Base-by-base conservation (phyloP, 64 coral and sea anemone genomes). In the Stichodactyla mertensii region DNA sequence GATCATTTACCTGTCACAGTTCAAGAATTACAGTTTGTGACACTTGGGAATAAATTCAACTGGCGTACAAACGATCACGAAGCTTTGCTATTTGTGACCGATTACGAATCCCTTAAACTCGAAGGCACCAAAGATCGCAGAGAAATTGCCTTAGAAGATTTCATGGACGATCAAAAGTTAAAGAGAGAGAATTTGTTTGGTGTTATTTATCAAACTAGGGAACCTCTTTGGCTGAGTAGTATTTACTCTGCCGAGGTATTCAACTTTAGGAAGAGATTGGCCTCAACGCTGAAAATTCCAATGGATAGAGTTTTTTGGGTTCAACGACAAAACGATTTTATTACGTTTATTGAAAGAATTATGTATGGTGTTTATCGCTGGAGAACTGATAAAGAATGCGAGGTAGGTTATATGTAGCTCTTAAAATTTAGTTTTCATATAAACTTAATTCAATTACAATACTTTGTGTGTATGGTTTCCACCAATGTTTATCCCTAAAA, bases 221-320 rank as follows among this genome's bases (percentile, higher is more conserved):
- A 95, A 55, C 94, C 94, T 15, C 61, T 90, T 24, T 95, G 94
- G 91, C 31, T 92, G 14, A 95, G 91, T 51, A 83, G 80, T 54
- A 82, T 95, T 20, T 88, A 92, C 8, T 95, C 94, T 0, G 94
- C 94, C 80, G 94, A 95, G 55, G 57, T 95, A 7, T 92, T 87
- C 66, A 95, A 95, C 88, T 95, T 95, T n/a, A 95, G 87, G 64
- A 95, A 95, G 74, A 85, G 94, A 27, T 51, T 95, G 55, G 91
- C 91, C 54, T 77, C 58, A 71, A 85, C 82, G 31, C 77, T 96
- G 15, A 51, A 79, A 11, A 92, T 96, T 22, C 61, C 77, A 62
- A 79, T 79, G 23, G 54, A 59, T 0, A 87, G 66, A 78, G 81
- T 96, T 2, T 87, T 85, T 54, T 96, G 94, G 94, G 70, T 96